Evolutionary conservation across 2,113 vertebrate genomes (phyloP).

Genomic region (Clinocottus analis): DNA sequence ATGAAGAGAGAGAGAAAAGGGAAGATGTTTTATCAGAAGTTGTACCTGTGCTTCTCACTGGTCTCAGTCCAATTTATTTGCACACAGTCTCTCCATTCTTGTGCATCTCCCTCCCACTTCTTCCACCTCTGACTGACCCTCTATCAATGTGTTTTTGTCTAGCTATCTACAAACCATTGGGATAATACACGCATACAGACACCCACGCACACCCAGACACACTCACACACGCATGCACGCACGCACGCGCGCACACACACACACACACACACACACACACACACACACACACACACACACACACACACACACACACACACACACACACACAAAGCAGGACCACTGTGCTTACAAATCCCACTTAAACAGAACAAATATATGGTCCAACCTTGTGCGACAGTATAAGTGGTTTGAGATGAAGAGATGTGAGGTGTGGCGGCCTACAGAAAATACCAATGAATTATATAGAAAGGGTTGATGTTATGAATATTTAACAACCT

Average conservation of each 20-base stretch:
- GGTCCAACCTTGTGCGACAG: conserved; percentile 13
- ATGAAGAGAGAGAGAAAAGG: conserved; percentile 19
- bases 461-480: conserved; percentile 6
- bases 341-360: conserved; percentile 22
- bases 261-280: background rate
- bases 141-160: conserved; percentile 35
- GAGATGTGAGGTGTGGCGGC: background rate
- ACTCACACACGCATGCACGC: background rate
- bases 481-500: conserved; percentile 10
- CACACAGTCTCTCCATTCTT: conserved; percentile 25
- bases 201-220: background rate
- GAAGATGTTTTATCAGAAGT: conserved; percentile 25
- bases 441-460: conserved; percentile 31
- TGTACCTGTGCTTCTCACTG: conserved; percentile 26
- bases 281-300: background rate
- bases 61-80: conserved; percentile 60
- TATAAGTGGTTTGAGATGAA: conserved; percentile 8
- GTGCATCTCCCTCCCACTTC: conserved; percentile 7
- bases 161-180: conserved; percentile 41
- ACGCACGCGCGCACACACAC: background rate
- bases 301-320: conserved; percentile 1
- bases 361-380: conserved; percentile 50
- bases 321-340: background rate
- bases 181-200: conserved; percentile 15
- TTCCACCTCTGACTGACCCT: conserved; percentile 50